Conservation (phyloP, 2,113 vertebrate genomes). For the Corythornis cristatus region DNA sequence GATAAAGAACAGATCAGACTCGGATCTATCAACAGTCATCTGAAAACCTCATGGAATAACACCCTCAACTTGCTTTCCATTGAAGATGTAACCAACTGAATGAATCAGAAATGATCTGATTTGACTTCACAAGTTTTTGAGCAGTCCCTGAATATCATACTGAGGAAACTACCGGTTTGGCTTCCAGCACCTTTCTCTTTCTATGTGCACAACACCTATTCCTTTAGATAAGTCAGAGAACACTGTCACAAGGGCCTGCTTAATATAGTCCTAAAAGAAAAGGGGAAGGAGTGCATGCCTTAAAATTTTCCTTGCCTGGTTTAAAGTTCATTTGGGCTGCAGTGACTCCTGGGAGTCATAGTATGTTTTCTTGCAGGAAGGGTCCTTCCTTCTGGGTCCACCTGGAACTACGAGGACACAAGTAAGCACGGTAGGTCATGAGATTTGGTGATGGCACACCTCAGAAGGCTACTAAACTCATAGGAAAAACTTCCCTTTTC, state of each 20-base stretch:
- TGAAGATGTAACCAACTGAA: neutral
- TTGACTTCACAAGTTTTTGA: neutral
- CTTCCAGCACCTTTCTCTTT: neutral
- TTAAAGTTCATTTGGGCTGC: conserved; percentile 11
- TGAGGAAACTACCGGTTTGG: neutral
- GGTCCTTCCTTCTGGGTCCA: neutral
- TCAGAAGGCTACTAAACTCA: conserved; percentile 20
- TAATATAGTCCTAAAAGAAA: neutral
- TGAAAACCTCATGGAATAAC: neutral
- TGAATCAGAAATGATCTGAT: neutral
- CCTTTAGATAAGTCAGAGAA: neutral
- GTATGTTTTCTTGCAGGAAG: neutral
- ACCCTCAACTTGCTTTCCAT: neutral
- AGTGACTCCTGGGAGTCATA: neutral
- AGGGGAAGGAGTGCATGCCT: neutral
- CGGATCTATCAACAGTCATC: neutral
- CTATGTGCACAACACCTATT: neutral
- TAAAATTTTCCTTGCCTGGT: neutral
- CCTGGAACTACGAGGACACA: neutral
- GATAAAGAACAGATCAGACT: neutral
- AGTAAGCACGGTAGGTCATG: conserved; percentile 31
- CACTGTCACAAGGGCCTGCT: neutral
- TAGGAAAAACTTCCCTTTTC: conserved; percentile 11
- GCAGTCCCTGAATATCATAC: neutral
- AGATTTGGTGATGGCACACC: neutral